A percentile compares a stretch with the other conserved stretches of the same genome.
Evolutionary conservation across 2,113 vertebrate genomes (phyloP).

Genomic region (Callaeas wilsoni): DNA sequence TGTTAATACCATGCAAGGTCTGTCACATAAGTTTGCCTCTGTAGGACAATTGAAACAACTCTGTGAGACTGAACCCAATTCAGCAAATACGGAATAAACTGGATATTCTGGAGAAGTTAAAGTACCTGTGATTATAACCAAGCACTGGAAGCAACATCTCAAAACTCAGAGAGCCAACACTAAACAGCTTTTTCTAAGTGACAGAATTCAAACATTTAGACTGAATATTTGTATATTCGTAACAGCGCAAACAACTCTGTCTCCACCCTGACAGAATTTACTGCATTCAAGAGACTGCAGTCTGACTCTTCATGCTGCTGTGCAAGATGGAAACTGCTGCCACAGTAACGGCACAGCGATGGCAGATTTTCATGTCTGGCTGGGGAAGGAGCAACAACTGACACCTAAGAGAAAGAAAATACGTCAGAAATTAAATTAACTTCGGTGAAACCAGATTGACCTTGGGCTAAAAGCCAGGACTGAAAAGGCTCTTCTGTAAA

Average conservation of each 20-base stretch:
- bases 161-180: neutral
- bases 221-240: fast-evolving
- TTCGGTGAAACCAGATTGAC: neutral
- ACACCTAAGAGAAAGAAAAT: slow-evolving; percentile 6
- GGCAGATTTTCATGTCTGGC: neutral
- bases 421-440: neutral
- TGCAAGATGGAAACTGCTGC: slow-evolving; percentile 9
- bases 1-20: neutral
- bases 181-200: neutral
- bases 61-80: neutral
- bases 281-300: slow-evolving; percentile 25
- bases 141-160: neutral
- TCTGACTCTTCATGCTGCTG: slow-evolving; percentile 1
- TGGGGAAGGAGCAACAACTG: slow-evolving; percentile 3
- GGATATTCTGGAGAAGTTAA: neutral
- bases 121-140: neutral
- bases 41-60: neutral
- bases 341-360: neutral
- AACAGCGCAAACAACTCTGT: neutral
- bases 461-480: slow-evolving; percentile 3
- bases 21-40: neutral
- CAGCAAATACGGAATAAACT: neutral
- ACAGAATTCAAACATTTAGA: neutral
- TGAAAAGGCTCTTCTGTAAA: neutral
- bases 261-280: slow-evolving; percentile 13